These are phyloP conservation scores for Sclerodermus sp. DNA, from an alignment of 2,888 invertebrate species.

Conservation along the genomic window DNA sequence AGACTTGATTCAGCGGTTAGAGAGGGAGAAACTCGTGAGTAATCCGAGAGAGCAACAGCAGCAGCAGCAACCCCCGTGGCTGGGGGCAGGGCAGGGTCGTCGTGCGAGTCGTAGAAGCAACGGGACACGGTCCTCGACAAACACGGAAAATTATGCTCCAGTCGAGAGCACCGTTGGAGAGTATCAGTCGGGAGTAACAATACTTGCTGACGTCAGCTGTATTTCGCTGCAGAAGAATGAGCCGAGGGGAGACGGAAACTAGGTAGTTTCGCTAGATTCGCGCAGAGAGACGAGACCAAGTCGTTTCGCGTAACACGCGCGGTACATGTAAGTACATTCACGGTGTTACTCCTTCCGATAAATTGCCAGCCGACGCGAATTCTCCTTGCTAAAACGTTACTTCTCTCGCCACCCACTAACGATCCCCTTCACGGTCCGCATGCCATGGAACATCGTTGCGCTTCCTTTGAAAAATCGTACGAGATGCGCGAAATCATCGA, in stretches of 20 bases:
- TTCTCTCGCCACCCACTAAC: too few species aligned
- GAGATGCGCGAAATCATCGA: too few species aligned
- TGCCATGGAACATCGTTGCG: too few species aligned
- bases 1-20: too few species aligned
- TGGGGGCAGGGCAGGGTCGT: too few species aligned
- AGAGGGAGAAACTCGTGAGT: too few species aligned
- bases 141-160: conserved; percentile 28
- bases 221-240: conserved; percentile 29
- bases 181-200: conserved; percentile 13
- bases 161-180: conserved; percentile 25
- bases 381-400: too few species aligned
- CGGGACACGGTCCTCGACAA: conserved; percentile 17
- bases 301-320: neutral
- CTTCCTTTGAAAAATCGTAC: too few species aligned
- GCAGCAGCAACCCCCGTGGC: too few species aligned
- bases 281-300: neutral
- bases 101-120: neutral
- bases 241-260: too few species aligned
- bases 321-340: conserved; percentile 2
- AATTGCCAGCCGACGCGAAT: conserved; percentile 1
- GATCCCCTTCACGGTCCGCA: too few species aligned
- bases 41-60: too few species aligned
- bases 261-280: neutral
- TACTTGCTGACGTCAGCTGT: conserved; percentile 29
- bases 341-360: conserved; percentile 7